phyloP scores from a whole-genome alignment of 2,797 vertebrate genomes.

The Acanthurus lineatus region DNA sequence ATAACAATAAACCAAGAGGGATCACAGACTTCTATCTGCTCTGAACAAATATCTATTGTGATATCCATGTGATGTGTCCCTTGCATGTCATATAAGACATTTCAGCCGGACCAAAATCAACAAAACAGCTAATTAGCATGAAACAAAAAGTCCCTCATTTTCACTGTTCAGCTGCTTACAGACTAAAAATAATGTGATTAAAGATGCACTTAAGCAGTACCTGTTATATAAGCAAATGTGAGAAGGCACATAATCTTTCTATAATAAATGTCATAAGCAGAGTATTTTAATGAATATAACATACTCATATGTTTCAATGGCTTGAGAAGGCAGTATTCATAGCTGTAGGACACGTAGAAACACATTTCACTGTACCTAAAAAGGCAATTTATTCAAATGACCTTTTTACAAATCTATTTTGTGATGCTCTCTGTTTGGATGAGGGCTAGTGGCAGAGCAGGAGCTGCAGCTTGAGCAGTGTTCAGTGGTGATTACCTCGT shows the following conservation, averaged over 20 bases:
- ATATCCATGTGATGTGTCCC: neutral
- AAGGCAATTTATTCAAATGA: slow-evolving; percentile 76
- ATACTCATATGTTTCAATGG: slow-evolving; percentile 19
- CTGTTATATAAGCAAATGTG: slow-evolving; percentile 52
- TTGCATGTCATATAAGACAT: neutral
- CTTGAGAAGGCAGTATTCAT: slow-evolving; percentile 41
- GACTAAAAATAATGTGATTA: slow-evolving; percentile 4
- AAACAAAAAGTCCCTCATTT: slow-evolving; percentile 16
- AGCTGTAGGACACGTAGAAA: slow-evolving; percentile 27
- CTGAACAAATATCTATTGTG: neutral
- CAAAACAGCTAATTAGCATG: slow-evolving; percentile 9
- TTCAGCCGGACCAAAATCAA: slow-evolving; percentile 7
- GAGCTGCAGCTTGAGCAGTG: slow-evolving; percentile 39
- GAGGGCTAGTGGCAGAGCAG: slow-evolving; percentile 56
- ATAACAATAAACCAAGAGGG: neutral
- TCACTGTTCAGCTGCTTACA: neutral
- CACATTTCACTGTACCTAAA: slow-evolving; percentile 59
- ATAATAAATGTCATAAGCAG: slow-evolving; percentile 56
- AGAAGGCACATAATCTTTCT: slow-evolving; percentile 60
- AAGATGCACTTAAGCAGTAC: slow-evolving; percentile 13
- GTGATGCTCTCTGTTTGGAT: slow-evolving; percentile 42
- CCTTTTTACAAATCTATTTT: slow-evolving; percentile 77
- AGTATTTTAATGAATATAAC: slow-evolving; percentile 32
- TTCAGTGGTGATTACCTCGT: slow-evolving; percentile 74
- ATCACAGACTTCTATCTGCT: neutral